phyloP scores from a whole-genome alignment of 2,888 invertebrate species.

The Lepeophtheirus nordmannii region DNA sequence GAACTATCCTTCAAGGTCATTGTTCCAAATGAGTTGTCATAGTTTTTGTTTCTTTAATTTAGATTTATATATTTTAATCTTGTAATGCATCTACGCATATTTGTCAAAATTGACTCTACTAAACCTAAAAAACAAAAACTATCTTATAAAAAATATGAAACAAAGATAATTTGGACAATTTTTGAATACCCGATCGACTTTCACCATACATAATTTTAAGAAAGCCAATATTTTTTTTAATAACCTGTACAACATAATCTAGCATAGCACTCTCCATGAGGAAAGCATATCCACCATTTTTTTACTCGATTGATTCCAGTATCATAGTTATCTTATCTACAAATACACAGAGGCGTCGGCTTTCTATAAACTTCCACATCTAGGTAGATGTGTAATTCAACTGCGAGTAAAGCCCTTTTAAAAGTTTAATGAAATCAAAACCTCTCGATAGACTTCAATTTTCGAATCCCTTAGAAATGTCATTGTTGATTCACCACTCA shows the following conservation, averaged over 20 bases:
- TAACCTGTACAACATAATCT: constrained; percentile 70
- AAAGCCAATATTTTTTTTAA: background rate
- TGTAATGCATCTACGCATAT: no score
- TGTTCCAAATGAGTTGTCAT: no score
- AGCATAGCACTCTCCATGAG: constrained; percentile 96
- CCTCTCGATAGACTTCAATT: constrained; percentile 16
- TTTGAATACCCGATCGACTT: no score
- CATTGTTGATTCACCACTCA: constrained; percentile 88
- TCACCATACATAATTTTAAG: no score
- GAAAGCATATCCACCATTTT: constrained; percentile 77
- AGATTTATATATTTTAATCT: no score
- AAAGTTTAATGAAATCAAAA: background rate
- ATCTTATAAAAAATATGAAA: no score
- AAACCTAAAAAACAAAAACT: no score
- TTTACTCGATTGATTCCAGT: constrained; percentile 67
- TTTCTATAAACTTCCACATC: constrained; percentile 93
- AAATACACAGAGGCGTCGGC: constrained; percentile 58
- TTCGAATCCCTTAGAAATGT: constrained; percentile 66
- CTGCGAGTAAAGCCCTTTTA: constrained; percentile 45
- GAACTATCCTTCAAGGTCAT: no score
- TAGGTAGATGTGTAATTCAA: constrained; percentile 74
- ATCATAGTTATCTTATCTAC: constrained; percentile 73
- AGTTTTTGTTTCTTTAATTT: no score
- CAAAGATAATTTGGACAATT: no score
- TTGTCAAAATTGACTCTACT: no score